Evolutionary conservation across 2,888 invertebrate genomes (phyloP).

Genomic region (Salticus scenicus): DNA sequence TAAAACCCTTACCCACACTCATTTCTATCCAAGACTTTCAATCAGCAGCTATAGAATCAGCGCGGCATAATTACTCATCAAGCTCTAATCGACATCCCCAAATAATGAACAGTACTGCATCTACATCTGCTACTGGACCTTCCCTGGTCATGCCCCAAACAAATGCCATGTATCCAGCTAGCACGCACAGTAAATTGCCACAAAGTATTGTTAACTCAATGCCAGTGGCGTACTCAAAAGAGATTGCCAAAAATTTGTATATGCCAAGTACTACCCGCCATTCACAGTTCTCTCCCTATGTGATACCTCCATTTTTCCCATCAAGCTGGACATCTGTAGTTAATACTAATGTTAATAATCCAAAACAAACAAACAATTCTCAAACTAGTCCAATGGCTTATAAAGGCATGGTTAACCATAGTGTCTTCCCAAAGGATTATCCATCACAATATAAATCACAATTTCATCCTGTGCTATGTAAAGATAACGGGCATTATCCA

Average conservation of each 20-base stretch:
- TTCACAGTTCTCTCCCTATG: constrained; percentile 63
- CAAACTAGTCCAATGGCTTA: constrained; percentile 57
- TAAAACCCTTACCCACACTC: constrained; percentile 54
- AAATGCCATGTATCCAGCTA: constrained; percentile 40
- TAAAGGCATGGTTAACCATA: constrained; percentile 64
- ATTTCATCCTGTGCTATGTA: constrained; percentile 61
- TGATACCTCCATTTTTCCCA: constrained; percentile 62
- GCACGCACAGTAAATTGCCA: constrained; percentile 54
- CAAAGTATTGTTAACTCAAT: constrained; percentile 32
- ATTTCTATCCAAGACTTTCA: constrained; percentile 50
- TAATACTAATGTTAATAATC: constrained; percentile 26
- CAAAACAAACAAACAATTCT: constrained; percentile 35
- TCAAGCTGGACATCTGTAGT: constrained; percentile 64
- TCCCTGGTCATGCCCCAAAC: constrained; percentile 34
- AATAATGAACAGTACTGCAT: constrained; percentile 28
- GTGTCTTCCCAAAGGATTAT: constrained; percentile 69
- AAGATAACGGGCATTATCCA: constrained; percentile 69
- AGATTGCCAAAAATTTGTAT: constrained; percentile 65
- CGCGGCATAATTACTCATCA: constrained; percentile 32
- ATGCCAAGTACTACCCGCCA: constrained; percentile 52
- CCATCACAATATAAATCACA: constrained; percentile 60
- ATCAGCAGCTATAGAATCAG: constrained; percentile 32
- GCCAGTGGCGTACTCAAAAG: constrained; percentile 45
- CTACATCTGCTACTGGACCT: constrained; percentile 28
- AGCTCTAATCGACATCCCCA: constrained; percentile 17